Percentiles rank a stretch among this genome's conserved stretches.
Conservation (phyloP, 2,113 vertebrate species). For the Rhea pennata region DNA sequence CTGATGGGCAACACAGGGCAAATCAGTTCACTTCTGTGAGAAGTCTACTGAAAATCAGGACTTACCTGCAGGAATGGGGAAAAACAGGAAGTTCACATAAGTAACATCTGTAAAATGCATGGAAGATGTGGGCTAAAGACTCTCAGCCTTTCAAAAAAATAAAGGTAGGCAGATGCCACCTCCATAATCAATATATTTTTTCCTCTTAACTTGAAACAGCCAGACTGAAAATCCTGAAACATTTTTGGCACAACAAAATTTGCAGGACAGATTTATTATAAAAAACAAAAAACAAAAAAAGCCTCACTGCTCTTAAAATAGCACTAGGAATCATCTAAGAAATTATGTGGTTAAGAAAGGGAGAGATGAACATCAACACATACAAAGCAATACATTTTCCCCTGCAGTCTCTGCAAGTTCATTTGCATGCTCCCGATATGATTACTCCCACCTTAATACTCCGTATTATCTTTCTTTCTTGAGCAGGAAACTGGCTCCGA, state of each 20-base stretch:
- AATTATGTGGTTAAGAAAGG: not conserved
- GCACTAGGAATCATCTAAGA: not conserved
- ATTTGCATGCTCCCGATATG: not conserved
- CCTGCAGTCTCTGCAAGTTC: not conserved
- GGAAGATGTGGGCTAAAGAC: not conserved
- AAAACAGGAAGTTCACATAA: not conserved
- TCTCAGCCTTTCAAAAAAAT: not conserved
- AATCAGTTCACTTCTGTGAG: not conserved
- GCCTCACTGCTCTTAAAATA: not conserved
- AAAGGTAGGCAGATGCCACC: not conserved
- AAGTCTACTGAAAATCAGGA: not conserved
- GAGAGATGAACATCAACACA: not conserved
- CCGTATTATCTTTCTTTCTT: not conserved
- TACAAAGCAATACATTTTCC: not conserved
- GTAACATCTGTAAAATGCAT: not conserved
- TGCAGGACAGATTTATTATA: not conserved
- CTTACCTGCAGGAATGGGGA: not conserved
- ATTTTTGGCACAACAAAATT: not conserved
- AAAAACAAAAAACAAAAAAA: not conserved
- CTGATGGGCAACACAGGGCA: not conserved
- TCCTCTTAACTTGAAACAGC: not conserved
- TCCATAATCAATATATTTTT: not conserved
- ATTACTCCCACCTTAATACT: not conserved
- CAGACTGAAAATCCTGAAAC: not conserved
- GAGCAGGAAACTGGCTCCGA: not conserved